Evolutionary conservation across 2,797 vertebrate genomes (phyloP).

Genomic region (Schizopygopsis malacanthus): DNA sequence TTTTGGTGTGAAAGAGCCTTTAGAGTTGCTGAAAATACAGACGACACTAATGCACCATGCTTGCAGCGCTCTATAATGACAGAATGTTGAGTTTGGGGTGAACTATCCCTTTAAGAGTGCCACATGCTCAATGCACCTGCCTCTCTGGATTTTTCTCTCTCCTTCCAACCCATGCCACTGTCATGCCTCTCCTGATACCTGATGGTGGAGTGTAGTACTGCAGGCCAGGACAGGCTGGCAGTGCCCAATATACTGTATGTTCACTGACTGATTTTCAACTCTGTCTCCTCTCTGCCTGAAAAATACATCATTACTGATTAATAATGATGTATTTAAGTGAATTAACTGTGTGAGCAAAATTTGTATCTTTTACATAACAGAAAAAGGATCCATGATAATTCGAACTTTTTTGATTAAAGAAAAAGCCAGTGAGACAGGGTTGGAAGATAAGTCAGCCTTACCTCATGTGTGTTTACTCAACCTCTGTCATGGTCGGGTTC

Average conservation of each 20-base stretch:
- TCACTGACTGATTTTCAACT: constrained; percentile 70
- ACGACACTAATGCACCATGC: neutral
- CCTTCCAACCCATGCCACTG: constrained; percentile 84
- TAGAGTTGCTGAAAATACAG: neutral
- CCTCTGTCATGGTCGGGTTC: constrained; percentile 16
- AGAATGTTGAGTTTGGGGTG: constrained; percentile 39
- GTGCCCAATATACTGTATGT: constrained; percentile 66
- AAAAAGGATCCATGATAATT: neutral
- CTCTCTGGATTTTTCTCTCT: constrained; percentile 70
- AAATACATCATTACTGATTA: neutral
- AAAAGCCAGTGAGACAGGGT: constrained; percentile 1
- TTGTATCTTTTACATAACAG: neutral
- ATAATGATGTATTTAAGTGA: neutral
- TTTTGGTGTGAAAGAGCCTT: no score
- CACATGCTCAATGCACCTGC: constrained; percentile 64
- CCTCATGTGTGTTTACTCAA: constrained; percentile 35
- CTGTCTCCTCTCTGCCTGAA: constrained; percentile 57
- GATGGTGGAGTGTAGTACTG: constrained; percentile 64
- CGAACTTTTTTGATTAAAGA: neutral
- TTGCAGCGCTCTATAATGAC: neutral
- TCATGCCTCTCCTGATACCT: constrained; percentile 72
- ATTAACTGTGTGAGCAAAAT: neutral
- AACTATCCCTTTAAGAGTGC: constrained; percentile 38
- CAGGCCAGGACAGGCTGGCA: constrained; percentile 70
- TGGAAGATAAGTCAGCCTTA: constrained; percentile 18